phyloP scores from a whole-genome alignment of 1,140 invertebrate species.

The Bradysia coprophila region DNA sequence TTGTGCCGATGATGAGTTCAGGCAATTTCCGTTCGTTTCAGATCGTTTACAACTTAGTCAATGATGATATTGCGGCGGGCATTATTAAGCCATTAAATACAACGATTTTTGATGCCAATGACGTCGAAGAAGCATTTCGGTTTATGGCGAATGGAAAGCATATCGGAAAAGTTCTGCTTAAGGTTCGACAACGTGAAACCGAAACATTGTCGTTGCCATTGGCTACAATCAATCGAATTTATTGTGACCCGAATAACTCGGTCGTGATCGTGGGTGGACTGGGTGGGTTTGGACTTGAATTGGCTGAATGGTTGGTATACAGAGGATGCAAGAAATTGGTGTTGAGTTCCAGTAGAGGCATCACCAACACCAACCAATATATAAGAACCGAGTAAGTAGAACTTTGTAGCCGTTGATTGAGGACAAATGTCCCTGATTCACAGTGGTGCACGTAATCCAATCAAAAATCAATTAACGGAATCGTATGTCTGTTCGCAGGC shows the following conservation, averaged over 20 bases:
- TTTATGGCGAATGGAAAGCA: constrained; percentile 96
- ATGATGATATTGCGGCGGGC: constrained; percentile 64
- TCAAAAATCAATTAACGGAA: no score
- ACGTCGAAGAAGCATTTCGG: constrained; percentile 84
- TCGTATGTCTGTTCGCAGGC: constrained; percentile 35
- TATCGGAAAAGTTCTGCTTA: constrained; percentile 87
- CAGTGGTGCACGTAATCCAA: no score
- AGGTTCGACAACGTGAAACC: constrained; percentile 64
- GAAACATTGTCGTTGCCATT: constrained; percentile 14
- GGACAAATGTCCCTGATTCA: no score
- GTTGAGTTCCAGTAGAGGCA: constrained; percentile 58
- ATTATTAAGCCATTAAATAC: constrained; percentile 66
- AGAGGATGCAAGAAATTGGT: constrained; percentile 61
- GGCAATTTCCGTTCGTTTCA: no score
- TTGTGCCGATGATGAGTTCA: no score
- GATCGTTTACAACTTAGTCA: no score
- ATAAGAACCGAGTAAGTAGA: no score
- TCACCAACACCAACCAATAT: constrained; percentile 67
- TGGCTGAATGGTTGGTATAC: constrained; percentile 69
- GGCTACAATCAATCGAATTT: constrained; percentile 18
- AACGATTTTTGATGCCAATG: constrained; percentile 62
- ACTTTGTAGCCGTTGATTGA: no score
- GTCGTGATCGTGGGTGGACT: constrained; percentile 54
- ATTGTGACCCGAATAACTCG: constrained; percentile 25
- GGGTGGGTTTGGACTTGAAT: constrained; percentile 78